Percentiles rank a stretch among this genome's conserved stretches.
These are phyloP conservation scores for Myotis yumanensis DNA, from an alignment of 2,113 vertebrate genomes.

Conservation along the genomic window DNA sequence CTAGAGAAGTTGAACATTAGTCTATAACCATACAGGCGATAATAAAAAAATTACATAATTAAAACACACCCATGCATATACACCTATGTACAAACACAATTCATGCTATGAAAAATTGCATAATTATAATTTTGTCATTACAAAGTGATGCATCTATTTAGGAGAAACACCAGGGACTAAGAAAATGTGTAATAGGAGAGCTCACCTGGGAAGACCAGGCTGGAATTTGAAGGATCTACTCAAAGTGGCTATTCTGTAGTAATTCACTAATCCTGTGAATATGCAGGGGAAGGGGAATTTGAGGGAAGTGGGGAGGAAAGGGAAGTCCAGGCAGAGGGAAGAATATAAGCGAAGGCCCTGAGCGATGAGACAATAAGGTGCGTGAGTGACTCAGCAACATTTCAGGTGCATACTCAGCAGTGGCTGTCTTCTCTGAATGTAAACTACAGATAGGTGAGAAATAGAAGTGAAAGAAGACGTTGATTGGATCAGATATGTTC, in stretches of 20 bases:
- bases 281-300: neutral
- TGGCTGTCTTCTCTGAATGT: neutral
- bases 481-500: neutral
- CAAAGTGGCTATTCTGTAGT: no score
- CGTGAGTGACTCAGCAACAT: no score
- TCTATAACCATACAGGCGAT: neutral
- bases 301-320: neutral
- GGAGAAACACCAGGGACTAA: neutral
- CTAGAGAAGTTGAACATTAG: neutral
- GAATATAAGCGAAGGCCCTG: neutral
- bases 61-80: neutral
- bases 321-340: neutral
- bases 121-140: neutral
- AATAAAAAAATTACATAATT: neutral
- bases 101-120: neutral
- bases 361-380: rapidly evolving
- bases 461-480: neutral
- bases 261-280: neutral
- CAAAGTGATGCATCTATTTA: neutral
- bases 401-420: neutral
- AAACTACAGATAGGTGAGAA: neutral
- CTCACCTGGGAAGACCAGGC: neutral
- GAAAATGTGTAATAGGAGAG: neutral
- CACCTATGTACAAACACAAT: neutral
- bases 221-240: neutral